Conservation (phyloP, 2,113 vertebrate genomes). For the Barbus barbus region DNA sequence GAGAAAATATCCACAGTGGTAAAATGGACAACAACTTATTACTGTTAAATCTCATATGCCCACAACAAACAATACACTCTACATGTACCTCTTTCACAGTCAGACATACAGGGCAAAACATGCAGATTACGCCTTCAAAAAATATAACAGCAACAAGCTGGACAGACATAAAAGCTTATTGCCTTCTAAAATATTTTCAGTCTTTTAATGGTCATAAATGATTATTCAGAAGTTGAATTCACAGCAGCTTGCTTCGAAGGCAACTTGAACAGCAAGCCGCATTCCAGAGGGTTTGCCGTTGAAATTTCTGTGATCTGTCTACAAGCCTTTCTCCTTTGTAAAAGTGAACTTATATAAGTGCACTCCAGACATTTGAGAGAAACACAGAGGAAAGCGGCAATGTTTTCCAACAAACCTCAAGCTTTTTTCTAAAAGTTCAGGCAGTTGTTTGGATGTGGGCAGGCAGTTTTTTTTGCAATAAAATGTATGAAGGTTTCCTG, state of each 20-base stretch:
- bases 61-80: background rate
- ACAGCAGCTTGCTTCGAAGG: background rate
- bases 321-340: background rate
- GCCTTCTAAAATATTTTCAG: background rate
- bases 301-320: background rate
- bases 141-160: slow-evolving; percentile 2
- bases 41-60: background rate
- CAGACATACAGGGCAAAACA: background rate
- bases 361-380: slow-evolving; percentile 8
- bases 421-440: background rate
- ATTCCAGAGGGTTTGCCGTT: background rate
- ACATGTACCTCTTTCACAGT: background rate
- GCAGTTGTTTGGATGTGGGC: background rate
- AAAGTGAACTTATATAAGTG: slow-evolving; percentile 1
- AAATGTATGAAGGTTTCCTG: background rate
- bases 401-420: background rate
- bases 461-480: background rate
- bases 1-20: background rate
- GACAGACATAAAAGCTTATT: background rate
- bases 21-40: background rate
- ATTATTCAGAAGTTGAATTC: background rate
- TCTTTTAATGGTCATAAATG: background rate
- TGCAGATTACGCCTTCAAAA: background rate
- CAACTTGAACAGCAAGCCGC: background rate
- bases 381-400: background rate